Conservation (phyloP, 1,140 invertebrate genomes). For the Idris sp. region DNA sequence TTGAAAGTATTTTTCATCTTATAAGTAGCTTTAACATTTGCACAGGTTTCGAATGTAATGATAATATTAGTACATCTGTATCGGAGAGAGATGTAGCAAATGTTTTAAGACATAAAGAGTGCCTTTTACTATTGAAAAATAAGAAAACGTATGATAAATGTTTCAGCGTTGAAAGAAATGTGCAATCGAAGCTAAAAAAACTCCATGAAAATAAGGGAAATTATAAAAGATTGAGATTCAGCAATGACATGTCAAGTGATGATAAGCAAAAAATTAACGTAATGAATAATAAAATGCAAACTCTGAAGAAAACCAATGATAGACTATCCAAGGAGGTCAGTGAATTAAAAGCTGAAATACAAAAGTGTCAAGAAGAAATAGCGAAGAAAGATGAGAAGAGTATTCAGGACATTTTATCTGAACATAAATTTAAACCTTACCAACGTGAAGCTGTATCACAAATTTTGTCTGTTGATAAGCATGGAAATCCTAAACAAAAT, state of each 20-base stretch:
- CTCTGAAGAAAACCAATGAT: not conserved
- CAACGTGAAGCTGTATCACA: constrained; percentile 3
- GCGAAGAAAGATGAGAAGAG: not conserved
- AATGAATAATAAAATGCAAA: not conserved
- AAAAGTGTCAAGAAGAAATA: constrained; percentile 1
- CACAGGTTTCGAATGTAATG: not conserved
- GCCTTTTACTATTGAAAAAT: not conserved
- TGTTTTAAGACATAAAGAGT: not conserved
- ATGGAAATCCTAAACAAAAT: not conserved
- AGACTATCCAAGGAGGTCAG: not conserved
- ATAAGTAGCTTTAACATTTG: not conserved
- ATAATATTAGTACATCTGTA: not conserved
- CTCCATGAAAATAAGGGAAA: not conserved
- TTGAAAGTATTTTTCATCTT: not conserved
- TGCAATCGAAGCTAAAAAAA: not conserved
- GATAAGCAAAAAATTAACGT: not conserved
- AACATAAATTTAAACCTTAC: constrained; percentile 1
- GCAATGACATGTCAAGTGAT: not conserved
- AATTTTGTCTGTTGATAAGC: not conserved
- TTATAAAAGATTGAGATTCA: constrained; percentile 1
- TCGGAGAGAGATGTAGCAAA: not conserved
- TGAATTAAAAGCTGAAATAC: constrained; percentile 1
- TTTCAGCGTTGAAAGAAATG: not conserved
- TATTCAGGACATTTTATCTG: not conserved
- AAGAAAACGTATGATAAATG: not conserved